These are phyloP conservation scores for Scaptomyza polygonia DNA, from an alignment of 2,888 invertebrate species.

Conservation along the genomic window DNA sequence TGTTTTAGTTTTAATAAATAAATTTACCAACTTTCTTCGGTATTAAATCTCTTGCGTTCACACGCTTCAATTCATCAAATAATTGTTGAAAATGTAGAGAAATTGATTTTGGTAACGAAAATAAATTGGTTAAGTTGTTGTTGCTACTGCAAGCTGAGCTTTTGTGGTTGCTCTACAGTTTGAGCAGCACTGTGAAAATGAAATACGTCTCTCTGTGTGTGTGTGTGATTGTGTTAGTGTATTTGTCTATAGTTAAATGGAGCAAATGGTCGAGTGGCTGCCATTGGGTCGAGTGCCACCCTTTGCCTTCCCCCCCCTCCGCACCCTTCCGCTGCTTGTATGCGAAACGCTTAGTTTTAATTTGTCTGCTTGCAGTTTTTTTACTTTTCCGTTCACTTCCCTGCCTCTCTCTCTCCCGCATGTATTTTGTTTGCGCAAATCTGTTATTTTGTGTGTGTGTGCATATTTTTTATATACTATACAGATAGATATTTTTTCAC, in stretches of 20 bases:
- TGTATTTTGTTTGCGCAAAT: constrained; percentile 54
- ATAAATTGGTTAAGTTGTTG: constrained; percentile 17
- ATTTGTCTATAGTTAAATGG: constrained; percentile 63
- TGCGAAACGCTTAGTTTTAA: constrained; percentile 76
- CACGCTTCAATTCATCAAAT: background rate
- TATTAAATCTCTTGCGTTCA: background rate
- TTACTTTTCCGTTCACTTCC: background rate
- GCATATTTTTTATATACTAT: constrained; percentile 20
- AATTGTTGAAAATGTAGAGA: constrained; percentile 15
- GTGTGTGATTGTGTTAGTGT: constrained; percentile 16
- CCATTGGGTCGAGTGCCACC: constrained; percentile 65
- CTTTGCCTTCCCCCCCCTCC: too few relatives aligned
- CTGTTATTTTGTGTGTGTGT: constrained; percentile 55
- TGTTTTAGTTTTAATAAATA: too few relatives aligned
- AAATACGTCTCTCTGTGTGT: too few relatives aligned
- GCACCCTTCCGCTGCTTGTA: constrained; percentile 53
- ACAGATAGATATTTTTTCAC: constrained; percentile 32
- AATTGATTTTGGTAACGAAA: constrained; percentile 30
- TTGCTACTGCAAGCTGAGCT: background rate
- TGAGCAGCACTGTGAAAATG: constrained; percentile 53
- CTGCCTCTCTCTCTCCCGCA: background rate
- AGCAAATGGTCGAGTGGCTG: constrained; percentile 76
- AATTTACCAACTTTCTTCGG: background rate
- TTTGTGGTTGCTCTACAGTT: constrained; percentile 61
- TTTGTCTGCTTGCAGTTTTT: constrained; percentile 72